Base-by-base conservation (phyloP, 1,140 invertebrate species). In the Meloidogyne floridensis region DNA sequence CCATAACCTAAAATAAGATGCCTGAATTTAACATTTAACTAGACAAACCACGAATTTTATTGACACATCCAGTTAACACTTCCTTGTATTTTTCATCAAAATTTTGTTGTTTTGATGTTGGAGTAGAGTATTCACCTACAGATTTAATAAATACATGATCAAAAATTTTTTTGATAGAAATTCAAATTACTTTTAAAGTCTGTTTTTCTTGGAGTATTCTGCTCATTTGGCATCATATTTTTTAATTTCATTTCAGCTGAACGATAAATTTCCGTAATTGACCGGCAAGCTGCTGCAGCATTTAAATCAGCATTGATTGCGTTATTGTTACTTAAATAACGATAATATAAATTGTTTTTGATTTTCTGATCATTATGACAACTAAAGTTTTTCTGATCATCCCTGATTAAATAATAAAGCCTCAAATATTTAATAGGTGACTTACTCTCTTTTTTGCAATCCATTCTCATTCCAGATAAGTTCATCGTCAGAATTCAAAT, bases 201-300 rank as follows among this genome's bases (percentile, higher is more conserved):
- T 77, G 32, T 42, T 53, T 79, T 51, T 53, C 42, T 53, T 51
- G n/a, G 2, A 5, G 15, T 9, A 9, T 18, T 20, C 7, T 77
- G 47, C 6, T 32, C 73, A n/a, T 80, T 72, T 5, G 70, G 70
- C 56, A 86, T 86, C 78, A 86, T 72, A 69, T 86, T 86, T 69
- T 86, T 84, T 13, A 86, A 74, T 43, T 80, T 84, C 15, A 85
- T 86, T 54, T 86, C 85, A 32, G 85, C 85, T n/a, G 85, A 84
- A 18, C 86, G 59, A 75, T 86, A 86, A 54, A 86, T 87, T 72
- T 86, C 85, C 5, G 85, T 86, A 20, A 86, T 86, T 20, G 86
- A 87, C 1, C 85, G 84, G 2, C 86, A 81, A 15, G 85, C 85
- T 11, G 85, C 72, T 20, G 59, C n/a, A n/a, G 77, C 54, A 47